These are phyloP conservation scores for Rotaria macrura DNA, from an alignment of 2,888 invertebrate species.

Conservation along the genomic window DNA sequence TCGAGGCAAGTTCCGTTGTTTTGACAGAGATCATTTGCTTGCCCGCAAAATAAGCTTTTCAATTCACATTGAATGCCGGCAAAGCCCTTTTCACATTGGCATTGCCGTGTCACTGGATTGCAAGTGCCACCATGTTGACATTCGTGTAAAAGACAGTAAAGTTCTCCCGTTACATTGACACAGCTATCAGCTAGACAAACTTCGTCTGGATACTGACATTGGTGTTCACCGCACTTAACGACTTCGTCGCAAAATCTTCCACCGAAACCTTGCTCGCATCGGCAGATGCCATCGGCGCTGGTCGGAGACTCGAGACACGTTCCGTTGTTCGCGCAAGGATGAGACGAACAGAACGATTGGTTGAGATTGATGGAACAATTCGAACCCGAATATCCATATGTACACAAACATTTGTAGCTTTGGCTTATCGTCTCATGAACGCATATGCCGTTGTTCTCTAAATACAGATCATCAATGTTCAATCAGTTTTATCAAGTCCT, in stretches of 20 bases:
- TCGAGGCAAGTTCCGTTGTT: neutral
- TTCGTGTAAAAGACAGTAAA: constrained; percentile 20
- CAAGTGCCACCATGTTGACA: constrained; percentile 21
- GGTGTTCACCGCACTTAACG: constrained; percentile 1
- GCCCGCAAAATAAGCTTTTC: neutral
- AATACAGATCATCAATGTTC: neutral
- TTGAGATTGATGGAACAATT: constrained; percentile 6
- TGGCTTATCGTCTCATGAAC: neutral
- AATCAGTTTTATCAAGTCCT: neutral
- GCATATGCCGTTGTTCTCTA: constrained; percentile 8
- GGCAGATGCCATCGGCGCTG: neutral
- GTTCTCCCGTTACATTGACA: constrained; percentile 20
- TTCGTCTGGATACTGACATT: constrained; percentile 8
- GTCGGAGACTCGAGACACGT: neutral
- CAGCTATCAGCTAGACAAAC: constrained; percentile 19
- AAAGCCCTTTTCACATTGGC: neutral
- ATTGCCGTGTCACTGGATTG: neutral
- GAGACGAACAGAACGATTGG: neutral
- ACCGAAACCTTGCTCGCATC: constrained; percentile 17
- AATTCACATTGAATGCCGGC: neutral
- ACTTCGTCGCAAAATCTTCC: constrained; percentile 2
- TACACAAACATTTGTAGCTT: neutral
- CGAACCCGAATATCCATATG: constrained; percentile 5
- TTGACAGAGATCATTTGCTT: neutral
- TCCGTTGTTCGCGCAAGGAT: constrained; percentile 10